Evolutionary conservation across 2,113 vertebrate species (phyloP).

Genomic region (Donacobius atricapilla): DNA sequence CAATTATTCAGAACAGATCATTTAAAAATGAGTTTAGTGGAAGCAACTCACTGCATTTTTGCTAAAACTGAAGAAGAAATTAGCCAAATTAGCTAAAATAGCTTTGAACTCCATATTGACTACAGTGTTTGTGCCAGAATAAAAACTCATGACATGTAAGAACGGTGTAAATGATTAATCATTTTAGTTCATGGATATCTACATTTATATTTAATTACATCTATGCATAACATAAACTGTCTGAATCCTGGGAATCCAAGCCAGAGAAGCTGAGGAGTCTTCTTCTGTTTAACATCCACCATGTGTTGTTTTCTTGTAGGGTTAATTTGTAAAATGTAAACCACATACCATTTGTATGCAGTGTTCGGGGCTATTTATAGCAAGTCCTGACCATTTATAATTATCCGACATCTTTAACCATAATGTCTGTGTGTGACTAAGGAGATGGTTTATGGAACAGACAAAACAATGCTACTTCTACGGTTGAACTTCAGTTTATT

Average conservation of each 20-base stretch:
- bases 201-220: conserved; percentile 55
- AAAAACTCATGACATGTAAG: conserved; percentile 23
- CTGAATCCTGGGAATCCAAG: conserved; percentile 46
- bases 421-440: conserved; percentile 18
- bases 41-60: conserved; percentile 25
- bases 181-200: conserved; percentile 21
- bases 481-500: background rate
- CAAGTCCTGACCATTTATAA: conserved; percentile 58
- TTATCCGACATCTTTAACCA: conserved; percentile 49
- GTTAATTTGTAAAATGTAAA: conserved; percentile 68
- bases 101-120: conserved; percentile 58
- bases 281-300: conserved; percentile 58
- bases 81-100: conserved; percentile 56
- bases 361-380: conserved; percentile 51
- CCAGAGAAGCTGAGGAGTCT: conserved; percentile 45
- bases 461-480: conserved; percentile 4
- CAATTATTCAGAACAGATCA: conserved; percentile 20
- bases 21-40: background rate
- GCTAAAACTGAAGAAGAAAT: conserved; percentile 41
- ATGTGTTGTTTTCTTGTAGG: conserved; percentile 63
- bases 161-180: conserved; percentile 41
- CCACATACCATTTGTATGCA: conserved; percentile 46
- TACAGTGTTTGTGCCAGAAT: conserved; percentile 51
- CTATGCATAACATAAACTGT: conserved; percentile 42
- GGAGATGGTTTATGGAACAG: background rate